Evolutionary conservation across 2,888 invertebrate genomes (phyloP), one percentile per base, ranked within the genome.

Genomic region (Drosophila setosimentum): DNA sequence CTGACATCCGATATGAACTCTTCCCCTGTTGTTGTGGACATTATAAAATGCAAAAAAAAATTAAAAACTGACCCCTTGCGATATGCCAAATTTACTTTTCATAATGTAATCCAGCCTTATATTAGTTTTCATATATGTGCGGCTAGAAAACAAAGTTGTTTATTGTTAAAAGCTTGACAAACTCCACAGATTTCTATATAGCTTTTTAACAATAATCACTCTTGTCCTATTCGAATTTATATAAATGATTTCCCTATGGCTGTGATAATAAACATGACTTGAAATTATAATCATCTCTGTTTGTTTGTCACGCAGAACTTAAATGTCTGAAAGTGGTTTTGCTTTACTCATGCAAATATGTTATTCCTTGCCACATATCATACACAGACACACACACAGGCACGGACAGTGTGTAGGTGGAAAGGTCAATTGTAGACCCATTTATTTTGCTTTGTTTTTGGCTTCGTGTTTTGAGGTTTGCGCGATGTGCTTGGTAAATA

Each of bases 341-440:
- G 54, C 53, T 27, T 24, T 45, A 16, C 30, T 69, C 55, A 40
- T 61, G 64, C 62, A 11, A 45, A 45, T 24, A 24, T 45, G 24
- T 16, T 45, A 45, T 16, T 24, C 24, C 62, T 32, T 54, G 54
- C 35, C 45, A 55, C 33, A 57, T 37, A 33, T 49, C 29, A 53
- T 40, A 51, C 37, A 45, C 30, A 42, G 11, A 54, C 40, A n/a
- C 37, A 58, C 21, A 71, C 32, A 30, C 2, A 40, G 16, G 16
- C n/a, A 13, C 21, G 3, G 13, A 21, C 2, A 59, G 13, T 37
- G 18, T 33, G 27, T 30, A 2, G 40, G n/a, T 33, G 32, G 24
- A 48, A 84, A 84, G 82, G 85, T 77, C 76, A 79, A 74, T 73
- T 73, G 53, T 35, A 65, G 70, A 68, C 30, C 68, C 81, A 64